Evolutionary conservation across 2,888 invertebrate species (phyloP), one percentile per base, ranked within the genome.

Genomic region (Ditula angustiorana): DNA sequence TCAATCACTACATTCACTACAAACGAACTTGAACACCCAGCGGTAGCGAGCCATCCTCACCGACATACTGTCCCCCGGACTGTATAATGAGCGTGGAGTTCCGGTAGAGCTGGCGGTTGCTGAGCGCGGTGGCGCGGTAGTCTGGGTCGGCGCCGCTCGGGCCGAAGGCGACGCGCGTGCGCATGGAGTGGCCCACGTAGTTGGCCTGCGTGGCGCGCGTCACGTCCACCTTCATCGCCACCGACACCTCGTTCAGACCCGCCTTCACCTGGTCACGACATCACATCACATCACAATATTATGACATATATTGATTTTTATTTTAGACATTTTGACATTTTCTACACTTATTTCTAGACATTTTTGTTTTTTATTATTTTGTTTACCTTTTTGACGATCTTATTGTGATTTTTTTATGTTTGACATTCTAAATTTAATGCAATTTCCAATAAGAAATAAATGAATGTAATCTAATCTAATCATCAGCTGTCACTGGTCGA

Each of bases 11-110:
- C n/a, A n/a, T n/a, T n/a, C n/a, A n/a, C n/a, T n/a, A n/a, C n/a
- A n/a, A n/a, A n/a, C n/a, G n/a, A n/a, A n/a, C 3, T 30, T 30
- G 30, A 8, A 21, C 11, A 21, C 1, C 2, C 19, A 53, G 13
- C 11, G 7, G 16, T 5, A 35, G 2, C 23, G 24, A 13, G 10
- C n/a, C 7, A 4, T 35, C 0, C 11, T 72, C 85, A 96, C 96
- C 96, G 68, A 94, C 94, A 87, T 99, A 99, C 85, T 99, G 99
- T 57, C 97, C 99, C 13, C 99, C 99, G 0, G 99, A 98, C 80
- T 99, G 99, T 73, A 99, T 95, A 26, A 99, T 95, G 66, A 98
- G 94, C 0, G 98, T 95, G 68, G 97, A 97, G 70, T 96, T 95
- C 59, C 94, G 94, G 57, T 95, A 95, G 26, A 99, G 94, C 47